phyloP scores from a whole-genome alignment of 2,888 invertebrate species.

The Notocelia uddmanniana region DNA sequence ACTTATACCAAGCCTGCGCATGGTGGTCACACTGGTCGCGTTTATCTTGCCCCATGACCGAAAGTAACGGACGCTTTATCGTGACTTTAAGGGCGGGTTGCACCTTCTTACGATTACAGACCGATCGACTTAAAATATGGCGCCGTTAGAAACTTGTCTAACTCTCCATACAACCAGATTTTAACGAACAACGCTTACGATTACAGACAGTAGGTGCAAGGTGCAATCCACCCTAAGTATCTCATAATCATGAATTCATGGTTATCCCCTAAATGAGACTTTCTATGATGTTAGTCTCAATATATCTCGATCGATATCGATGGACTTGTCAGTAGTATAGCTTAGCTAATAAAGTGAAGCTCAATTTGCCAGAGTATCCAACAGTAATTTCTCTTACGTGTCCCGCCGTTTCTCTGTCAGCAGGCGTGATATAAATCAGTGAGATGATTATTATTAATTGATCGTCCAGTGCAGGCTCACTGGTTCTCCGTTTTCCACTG shows the following conservation, averaged over 20 bases:
- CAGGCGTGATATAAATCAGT: slow-evolving; percentile 37
- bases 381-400: slow-evolving; percentile 52
- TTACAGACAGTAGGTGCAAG: too few relatives aligned
- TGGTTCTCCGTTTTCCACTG: slow-evolving; percentile 59
- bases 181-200: too few relatives aligned
- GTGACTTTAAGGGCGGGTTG: too few relatives aligned
- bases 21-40: neutral
- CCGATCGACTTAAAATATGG: too few relatives aligned
- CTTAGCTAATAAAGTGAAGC: neutral
- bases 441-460: slow-evolving; percentile 35
- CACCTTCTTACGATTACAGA: too few relatives aligned
- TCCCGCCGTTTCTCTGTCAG: slow-evolving; percentile 42
- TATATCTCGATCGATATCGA: neutral
- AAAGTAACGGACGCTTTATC: neutral
- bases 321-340: neutral
- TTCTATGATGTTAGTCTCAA: neutral
- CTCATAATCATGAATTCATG: too few relatives aligned
- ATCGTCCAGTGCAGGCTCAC: slow-evolving; percentile 51
- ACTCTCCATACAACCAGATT: too few relatives aligned
- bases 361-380: slow-evolving; percentile 28
- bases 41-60: slow-evolving; percentile 1
- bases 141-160: too few relatives aligned
- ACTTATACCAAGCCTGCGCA: neutral
- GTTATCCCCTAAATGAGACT: neutral
- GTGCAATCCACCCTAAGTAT: too few relatives aligned